phyloP scores from a whole-genome alignment of 2,113 vertebrate species.

The Poecile atricapillus region DNA sequence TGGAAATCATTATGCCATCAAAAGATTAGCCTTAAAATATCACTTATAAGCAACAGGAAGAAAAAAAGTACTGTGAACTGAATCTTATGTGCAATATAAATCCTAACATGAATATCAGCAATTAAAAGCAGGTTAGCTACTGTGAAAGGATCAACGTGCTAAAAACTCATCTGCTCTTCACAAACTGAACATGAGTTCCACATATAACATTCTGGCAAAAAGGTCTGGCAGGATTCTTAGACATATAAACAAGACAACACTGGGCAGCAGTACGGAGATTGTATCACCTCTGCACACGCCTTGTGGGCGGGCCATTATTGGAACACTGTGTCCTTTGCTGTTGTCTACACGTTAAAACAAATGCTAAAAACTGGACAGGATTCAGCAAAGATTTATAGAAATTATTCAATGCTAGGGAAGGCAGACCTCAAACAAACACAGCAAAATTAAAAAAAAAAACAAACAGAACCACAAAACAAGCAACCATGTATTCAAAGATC shows the following conservation, averaged over 20 bases:
- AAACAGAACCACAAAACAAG: neutral
- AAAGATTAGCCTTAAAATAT: neutral
- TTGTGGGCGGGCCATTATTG: neutral
- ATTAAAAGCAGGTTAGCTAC: neutral
- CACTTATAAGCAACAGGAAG: neutral
- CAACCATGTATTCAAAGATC: neutral
- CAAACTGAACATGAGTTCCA: neutral
- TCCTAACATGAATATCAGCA: neutral
- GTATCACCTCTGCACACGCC: constrained; percentile 43
- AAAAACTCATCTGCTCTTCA: neutral
- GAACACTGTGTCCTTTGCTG: constrained; percentile 47
- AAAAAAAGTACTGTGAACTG: neutral
- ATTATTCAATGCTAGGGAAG: neutral
- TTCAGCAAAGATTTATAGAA: constrained; percentile 20
- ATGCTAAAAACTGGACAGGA: constrained; percentile 8
- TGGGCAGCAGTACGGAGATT: constrained; percentile 26
- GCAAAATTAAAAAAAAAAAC: neutral
- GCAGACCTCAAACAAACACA: neutral
- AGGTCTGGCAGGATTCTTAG: neutral
- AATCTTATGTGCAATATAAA: neutral
- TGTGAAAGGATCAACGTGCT: neutral
- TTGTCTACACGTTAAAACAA: constrained; percentile 13
- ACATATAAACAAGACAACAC: neutral
- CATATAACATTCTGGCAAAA: neutral
- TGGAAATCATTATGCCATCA: neutral